Evolutionary conservation across 2,113 vertebrate species (phyloP), one percentile per base, ranked within the genome.

Genomic region (Vanacampus margaritifer): DNA sequence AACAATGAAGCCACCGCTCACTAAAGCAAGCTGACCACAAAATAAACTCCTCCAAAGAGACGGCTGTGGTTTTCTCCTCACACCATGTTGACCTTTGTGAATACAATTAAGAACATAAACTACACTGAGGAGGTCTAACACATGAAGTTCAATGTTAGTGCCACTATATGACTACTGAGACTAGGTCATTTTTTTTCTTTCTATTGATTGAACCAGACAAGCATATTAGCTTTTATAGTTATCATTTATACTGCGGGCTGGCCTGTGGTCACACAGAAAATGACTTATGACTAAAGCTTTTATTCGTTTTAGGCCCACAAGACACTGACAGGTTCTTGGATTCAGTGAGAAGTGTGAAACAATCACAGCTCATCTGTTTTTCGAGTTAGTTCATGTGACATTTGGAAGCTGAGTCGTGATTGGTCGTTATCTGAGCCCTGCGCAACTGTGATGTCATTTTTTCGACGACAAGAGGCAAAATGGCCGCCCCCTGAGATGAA

Each of bases 1-100:
- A 46, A 82, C 80, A 83, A 89, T 86, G 78, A 87, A 87, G 79
- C 81, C 81, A 88, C 89, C 87, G 83, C 70, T 91, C 83, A 81
- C 64, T 6, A 69, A 58, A 73, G 79, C 57, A 32, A 72, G 76
- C 73, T 50, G 64, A 62, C 65, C 77, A 79, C 84, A 88, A 83
- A 82, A 83, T 79, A 76, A 79, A 84, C 69, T 69, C 69, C 56
- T 85, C 79, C 54, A 45, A 72, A 75, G 66, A 73, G 72, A 69
- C 13, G 65, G 65, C 82, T 72, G 75, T 84, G 32, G 7, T 24
- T 71, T 79, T 74, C 41, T 71, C 72, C 70, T 67, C 35, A 68
- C 46, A 64, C 11, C 0, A 13, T 41, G 70, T 65, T 72, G 43
- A 43, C 64, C 21, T 66, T 65, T 53, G 69, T 56, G 66, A 67